A percentile compares a stretch with the other conserved stretches of the same genome.
Evolutionary conservation across 2,113 vertebrate species (phyloP).

Genomic region (Seriola dumerili): DNA sequence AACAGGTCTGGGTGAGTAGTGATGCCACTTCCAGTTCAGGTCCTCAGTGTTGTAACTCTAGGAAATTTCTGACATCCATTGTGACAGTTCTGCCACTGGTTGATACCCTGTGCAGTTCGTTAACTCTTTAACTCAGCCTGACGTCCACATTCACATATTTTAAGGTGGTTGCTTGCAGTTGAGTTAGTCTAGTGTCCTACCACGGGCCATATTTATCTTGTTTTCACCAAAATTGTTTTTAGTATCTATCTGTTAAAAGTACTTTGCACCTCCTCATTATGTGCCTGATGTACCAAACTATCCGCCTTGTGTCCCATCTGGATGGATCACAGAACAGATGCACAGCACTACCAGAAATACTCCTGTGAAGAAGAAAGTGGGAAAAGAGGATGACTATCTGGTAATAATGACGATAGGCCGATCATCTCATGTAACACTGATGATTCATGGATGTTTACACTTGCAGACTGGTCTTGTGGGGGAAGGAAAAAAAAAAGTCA

Average conservation of each 20-base stretch:
- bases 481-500: conserved; percentile 33
- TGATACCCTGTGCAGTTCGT: neutral
- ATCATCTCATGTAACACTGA: conserved; percentile 9
- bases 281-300: no score
- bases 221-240: neutral
- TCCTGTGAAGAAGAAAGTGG: neutral
- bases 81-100: no score
- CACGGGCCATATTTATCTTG: neutral
- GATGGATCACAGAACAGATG: neutral
- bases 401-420: neutral
- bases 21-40: neutral
- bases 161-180: neutral
- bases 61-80: neutral
- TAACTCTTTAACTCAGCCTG: neutral
- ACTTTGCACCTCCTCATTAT: neutral
- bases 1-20: neutral
- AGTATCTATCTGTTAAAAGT: neutral
- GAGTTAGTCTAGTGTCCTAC: neutral
- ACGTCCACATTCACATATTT: neutral
- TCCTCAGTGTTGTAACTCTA: neutral
- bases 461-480: conserved; percentile 12
- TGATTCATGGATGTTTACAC: conserved; percentile 66
- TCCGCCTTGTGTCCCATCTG: neutral
- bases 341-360: neutral
- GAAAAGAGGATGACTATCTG: neutral